These are phyloP conservation scores for Idaea straminata DNA, from an alignment of 2,888 invertebrate species.

Conservation along the genomic window DNA sequence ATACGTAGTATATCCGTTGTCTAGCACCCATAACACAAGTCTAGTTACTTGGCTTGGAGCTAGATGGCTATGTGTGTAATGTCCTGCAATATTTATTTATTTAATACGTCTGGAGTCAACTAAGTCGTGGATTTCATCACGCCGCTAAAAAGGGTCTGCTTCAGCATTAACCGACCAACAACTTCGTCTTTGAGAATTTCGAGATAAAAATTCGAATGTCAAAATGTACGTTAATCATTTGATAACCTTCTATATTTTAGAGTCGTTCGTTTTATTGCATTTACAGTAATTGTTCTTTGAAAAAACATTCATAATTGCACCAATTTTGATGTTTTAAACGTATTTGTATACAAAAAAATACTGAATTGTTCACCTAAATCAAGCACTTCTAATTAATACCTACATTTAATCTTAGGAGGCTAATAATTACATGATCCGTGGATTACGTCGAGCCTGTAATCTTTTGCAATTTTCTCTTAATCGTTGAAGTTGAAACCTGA, in stretches of 20 bases:
- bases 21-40: no score
- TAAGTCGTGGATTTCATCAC: no score
- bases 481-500: constrained; percentile 55
- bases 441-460: constrained; percentile 68
- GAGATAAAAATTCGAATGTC: background rate
- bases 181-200: background rate
- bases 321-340: constrained; percentile 21
- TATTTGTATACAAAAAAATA: constrained; percentile 21
- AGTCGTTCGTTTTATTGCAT: background rate
- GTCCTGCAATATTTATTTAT: no score
- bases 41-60: no score
- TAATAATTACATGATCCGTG: constrained; percentile 68
- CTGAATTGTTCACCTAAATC: constrained; percentile 53
- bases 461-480: constrained; percentile 77
- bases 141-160: no score
- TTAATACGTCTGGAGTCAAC: no score
- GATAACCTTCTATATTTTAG: background rate
- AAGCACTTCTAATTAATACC: constrained; percentile 59
- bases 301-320: constrained; percentile 11
- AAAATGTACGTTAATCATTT: background rate
- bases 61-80: no score
- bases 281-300: background rate
- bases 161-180: no score
- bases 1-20: no score
- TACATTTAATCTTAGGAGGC: constrained; percentile 63